Percentiles rank a stretch among this genome's conserved stretches.
Conservation (phyloP, 2,797 vertebrate species). For the Chelidonichthys spinosus region DNA sequence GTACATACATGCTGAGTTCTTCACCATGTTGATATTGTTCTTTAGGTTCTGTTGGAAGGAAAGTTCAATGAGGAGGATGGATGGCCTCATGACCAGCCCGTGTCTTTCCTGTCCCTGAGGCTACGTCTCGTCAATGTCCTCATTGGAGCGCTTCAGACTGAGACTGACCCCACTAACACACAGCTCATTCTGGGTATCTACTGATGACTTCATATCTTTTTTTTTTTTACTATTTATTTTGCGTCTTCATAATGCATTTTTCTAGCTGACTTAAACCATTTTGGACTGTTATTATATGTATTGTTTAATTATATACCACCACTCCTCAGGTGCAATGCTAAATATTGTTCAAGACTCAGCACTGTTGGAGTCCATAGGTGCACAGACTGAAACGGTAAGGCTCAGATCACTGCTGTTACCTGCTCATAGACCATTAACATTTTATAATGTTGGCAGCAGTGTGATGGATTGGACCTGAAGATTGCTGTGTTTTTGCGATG, state of each 20-base stretch:
- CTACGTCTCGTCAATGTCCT: conserved; percentile 95
- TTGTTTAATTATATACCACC: neutral
- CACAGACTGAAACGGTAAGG: conserved; percentile 93
- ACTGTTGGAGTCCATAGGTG: conserved; percentile 93
- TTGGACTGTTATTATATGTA: neutral
- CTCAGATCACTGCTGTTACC: neutral
- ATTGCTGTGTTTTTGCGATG: conserved; percentile 36
- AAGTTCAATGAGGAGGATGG: conserved; percentile 96
- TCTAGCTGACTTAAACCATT: neutral
- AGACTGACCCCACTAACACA: conserved; percentile 96
- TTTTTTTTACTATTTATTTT: neutral
- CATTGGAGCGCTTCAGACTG: conserved; percentile 95
- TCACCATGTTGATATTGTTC: conserved; percentile 30
- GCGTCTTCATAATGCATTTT: neutral
- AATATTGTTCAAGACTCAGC: conserved; percentile 98
- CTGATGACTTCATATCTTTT: neutral
- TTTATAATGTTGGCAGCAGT: neutral
- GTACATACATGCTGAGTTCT: neutral
- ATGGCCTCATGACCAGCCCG: conserved; percentile 90
- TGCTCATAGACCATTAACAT: neutral
- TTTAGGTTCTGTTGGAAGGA: conserved; percentile 93
- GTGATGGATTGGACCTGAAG: neutral
- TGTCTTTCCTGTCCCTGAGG: conserved; percentile 94
- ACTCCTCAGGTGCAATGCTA: conserved; percentile 91
- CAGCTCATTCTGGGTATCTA: conserved; percentile 94